Evolutionary conservation across 2,888 invertebrate genomes (phyloP), one percentile per base, ranked within the genome.

Genomic region (Idaea aversata): DNA sequence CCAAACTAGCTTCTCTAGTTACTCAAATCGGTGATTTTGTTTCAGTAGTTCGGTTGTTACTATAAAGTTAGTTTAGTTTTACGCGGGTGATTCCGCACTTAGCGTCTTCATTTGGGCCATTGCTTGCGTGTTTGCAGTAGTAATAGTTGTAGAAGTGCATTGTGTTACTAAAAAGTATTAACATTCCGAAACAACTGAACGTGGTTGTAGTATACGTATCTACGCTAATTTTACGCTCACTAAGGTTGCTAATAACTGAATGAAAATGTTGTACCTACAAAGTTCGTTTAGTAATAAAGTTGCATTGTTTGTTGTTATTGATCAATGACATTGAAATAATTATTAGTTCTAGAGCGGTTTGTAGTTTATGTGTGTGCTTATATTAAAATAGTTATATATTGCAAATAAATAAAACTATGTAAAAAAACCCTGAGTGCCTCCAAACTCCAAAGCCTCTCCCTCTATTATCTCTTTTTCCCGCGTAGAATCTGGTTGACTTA

Each of bases 221-320:
- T 71, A 67, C 69, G 70, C 70, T 71, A 71, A 79, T 79, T 77
- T 78, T 67, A 80, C 77, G 74, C 75, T 65, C 73, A 73, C 72
- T 77, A 76, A 59, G 13, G 34, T 34, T 59, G 13, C 47, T 47
- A 47, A 47, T 47, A 47, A 47, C 47, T 10, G 10, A 47, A 47
- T 47, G 5, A 47, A 47, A 47, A 47, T 47, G 47, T 13, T 13
- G 7, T 13, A 13, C 36, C 4, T 38, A 38, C 47, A 47, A 47
- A 47, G 47, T 47, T 47, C 47, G 47, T 47, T 47, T 47, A 13
- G 13, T 47, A 47, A 47, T 47, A 0, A 47, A 47, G 47, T 47
- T 47, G 47, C 13, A 47, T 47, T 47, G 47, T 47, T 47, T 47
- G 47, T 13, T 47, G 47, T 5, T 47, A 7, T 47, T 10, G 25